Percentiles rank a stretch among this genome's conserved stretches.
phyloP scores from a whole-genome alignment of 2,888 invertebrate genomes.

The Limnephilus marmoratus region DNA sequence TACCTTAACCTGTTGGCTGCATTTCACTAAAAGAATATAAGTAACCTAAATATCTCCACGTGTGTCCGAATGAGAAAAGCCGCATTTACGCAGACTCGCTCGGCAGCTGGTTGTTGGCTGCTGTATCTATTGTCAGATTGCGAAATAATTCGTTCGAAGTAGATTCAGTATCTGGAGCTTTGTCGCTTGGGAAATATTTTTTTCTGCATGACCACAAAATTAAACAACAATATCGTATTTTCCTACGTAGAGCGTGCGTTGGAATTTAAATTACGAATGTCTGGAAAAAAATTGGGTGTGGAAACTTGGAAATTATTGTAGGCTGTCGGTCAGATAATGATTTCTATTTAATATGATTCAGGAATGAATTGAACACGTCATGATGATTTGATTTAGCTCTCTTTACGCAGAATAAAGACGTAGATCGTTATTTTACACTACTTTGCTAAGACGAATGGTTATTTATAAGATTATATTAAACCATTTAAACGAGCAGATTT shows the following conservation, averaged over 20 bases:
- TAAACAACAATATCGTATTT: background rate
- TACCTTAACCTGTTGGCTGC: background rate
- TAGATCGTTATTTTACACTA: background rate
- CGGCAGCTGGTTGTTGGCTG: background rate
- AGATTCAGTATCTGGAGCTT: background rate
- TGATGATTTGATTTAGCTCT: background rate
- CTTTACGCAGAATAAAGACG: background rate
- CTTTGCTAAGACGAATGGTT: background rate
- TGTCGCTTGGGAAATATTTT: constrained; percentile 20
- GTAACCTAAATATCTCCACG: background rate
- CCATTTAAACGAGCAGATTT: background rate
- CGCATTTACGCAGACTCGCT: background rate
- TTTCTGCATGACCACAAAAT: constrained; percentile 13
- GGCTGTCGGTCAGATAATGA: background rate
- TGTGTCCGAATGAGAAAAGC: background rate
- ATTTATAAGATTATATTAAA: background rate
- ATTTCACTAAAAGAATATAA: background rate
- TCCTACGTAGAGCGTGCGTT: background rate
- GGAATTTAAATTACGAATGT: background rate
- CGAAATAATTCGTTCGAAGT: background rate
- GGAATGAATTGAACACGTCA: background rate
- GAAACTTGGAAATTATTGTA: background rate
- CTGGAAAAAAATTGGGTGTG: background rate
- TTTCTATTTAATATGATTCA: background rate
- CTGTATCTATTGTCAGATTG: background rate